phyloP scores from a whole-genome alignment of 2,797 vertebrate species.

The Syndactyla subalaris region DNA sequence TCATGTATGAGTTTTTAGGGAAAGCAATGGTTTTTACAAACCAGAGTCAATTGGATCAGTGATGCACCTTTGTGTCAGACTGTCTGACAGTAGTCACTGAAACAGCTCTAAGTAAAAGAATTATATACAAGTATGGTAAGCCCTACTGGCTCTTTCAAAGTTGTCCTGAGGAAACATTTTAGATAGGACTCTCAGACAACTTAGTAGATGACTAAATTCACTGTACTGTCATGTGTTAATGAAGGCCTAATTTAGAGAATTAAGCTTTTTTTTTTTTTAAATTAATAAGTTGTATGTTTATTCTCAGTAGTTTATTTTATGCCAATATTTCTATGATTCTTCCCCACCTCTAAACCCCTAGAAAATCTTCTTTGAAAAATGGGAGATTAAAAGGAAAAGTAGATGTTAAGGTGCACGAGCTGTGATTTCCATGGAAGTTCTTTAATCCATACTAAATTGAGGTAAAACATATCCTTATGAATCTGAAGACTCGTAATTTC shows the following conservation, averaged over 20 bases:
- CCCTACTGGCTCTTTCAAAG: background rate
- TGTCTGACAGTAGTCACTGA: background rate
- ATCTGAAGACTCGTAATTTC: background rate
- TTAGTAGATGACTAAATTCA: slow-evolving; percentile 20
- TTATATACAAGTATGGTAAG: background rate
- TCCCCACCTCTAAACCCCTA: background rate
- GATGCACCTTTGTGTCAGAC: background rate
- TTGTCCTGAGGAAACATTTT: background rate
- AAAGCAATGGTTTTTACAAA: background rate
- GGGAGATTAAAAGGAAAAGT: background rate
- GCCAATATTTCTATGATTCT: background rate
- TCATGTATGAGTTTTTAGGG: background rate
- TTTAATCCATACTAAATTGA: background rate
- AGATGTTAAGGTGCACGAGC: background rate
- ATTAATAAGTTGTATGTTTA: background rate
- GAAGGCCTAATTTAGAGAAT: slow-evolving; percentile 45
- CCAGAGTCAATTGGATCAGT: background rate
- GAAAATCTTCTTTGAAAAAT: background rate
- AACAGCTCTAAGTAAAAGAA: background rate
- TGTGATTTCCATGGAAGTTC: background rate
- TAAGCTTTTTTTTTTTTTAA: background rate
- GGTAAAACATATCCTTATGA: background rate
- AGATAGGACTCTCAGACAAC: background rate
- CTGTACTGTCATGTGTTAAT: background rate
- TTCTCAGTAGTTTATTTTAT: background rate